A percentile compares a stretch with the other conserved stretches of the same genome.
phyloP scores from a whole-genome alignment of 2,113 vertebrate genomes.

The Ophiodon elongatus region DNA sequence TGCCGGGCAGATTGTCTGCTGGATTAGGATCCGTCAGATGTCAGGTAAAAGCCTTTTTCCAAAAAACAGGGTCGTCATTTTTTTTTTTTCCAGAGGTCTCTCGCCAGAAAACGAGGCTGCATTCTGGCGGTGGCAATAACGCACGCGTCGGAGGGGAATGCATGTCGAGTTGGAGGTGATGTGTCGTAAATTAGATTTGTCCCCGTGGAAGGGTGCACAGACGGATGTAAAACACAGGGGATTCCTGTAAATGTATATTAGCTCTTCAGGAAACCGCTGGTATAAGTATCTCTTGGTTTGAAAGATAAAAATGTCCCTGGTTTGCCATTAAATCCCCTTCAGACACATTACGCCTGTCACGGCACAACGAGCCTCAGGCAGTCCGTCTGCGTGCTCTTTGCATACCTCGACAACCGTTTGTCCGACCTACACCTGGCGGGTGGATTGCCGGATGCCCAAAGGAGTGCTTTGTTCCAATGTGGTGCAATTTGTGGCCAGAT shows the following conservation, averaged over 20 bases:
- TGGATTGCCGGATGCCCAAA: no score
- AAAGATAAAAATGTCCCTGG: constrained; percentile 6
- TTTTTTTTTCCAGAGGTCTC: constrained; percentile 56
- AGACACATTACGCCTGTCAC: not conserved
- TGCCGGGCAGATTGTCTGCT: constrained; percentile 37
- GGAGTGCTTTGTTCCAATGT: no score
- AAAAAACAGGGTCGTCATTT: no score
- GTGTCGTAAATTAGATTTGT: constrained; percentile 28
- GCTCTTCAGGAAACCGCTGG: not conserved
- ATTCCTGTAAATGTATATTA: not conserved
- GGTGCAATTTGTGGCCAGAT: no score
- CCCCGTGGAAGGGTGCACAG: not conserved
- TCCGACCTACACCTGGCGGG: no score
- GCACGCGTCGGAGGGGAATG: constrained; percentile 43
- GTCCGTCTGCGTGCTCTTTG: no score
- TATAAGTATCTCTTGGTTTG: not conserved
- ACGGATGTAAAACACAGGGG: constrained; percentile 8
- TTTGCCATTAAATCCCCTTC: not conserved
- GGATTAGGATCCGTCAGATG: constrained; percentile 69
- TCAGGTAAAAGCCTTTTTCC: constrained; percentile 61
- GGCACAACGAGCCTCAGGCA: not conserved
- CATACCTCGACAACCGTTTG: no score
- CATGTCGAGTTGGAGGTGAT: constrained; percentile 13
- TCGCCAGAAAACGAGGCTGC: constrained; percentile 25
- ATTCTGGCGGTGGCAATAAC: constrained; percentile 38